Conservation (phyloP, 2,888 invertebrate genomes). For the Eutolmus rufibarbis region DNA sequence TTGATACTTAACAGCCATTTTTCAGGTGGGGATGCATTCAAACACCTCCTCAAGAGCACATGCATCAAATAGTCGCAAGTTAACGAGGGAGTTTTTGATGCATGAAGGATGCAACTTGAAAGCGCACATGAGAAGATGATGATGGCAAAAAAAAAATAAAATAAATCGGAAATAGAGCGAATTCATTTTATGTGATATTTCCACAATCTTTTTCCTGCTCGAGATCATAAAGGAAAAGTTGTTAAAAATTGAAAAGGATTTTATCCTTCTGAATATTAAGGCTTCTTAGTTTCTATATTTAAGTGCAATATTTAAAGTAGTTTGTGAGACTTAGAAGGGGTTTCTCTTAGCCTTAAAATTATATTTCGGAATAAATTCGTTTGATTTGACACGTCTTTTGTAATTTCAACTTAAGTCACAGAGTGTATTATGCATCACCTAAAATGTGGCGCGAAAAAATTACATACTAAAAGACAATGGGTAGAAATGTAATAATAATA, state of each 20-base stretch:
- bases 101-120: neutral
- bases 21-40: neutral
- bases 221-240: neutral
- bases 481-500: too few species aligned
- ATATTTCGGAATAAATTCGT: too few species aligned
- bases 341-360: too few species aligned
- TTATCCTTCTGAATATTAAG: too few species aligned
- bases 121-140: neutral
- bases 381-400: too few species aligned
- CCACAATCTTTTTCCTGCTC: neutral
- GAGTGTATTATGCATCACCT: too few species aligned
- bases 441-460: too few species aligned
- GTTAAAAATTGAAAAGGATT: neutral
- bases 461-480: too few species aligned
- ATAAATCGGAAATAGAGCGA: neutral
- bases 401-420: too few species aligned
- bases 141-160: neutral
- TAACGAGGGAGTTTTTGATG: neutral
- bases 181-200: neutral
- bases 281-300: too few species aligned
- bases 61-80: neutral
- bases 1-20: neutral
- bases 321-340: too few species aligned
- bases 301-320: too few species aligned
- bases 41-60: neutral